These are phyloP conservation scores for Paralichthys olivaceus DNA, from an alignment of 2,113 vertebrate genomes.

Conservation along the genomic window DNA sequence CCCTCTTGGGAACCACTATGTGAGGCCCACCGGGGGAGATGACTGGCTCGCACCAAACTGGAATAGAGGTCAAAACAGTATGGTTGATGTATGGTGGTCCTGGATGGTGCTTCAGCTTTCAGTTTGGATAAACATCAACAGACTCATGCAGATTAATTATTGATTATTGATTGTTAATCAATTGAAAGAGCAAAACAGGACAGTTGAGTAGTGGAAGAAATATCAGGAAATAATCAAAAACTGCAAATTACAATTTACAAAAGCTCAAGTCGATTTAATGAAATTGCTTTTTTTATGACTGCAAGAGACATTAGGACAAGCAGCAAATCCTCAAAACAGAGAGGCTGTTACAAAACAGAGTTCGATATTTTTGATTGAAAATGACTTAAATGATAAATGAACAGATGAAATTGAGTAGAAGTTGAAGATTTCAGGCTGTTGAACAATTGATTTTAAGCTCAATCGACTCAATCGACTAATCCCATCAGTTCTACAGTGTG, in stretches of 20 bases:
- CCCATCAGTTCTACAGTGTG: neutral
- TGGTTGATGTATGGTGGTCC: neutral
- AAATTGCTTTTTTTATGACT: too few species aligned
- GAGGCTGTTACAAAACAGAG: too few species aligned
- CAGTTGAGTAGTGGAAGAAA: neutral
- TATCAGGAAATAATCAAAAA: neutral
- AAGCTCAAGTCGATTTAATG: too few species aligned
- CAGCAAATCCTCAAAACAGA: too few species aligned
- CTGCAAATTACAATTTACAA: too few species aligned
- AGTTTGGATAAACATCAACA: conserved; percentile 6
- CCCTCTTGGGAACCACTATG: conserved; percentile 74
- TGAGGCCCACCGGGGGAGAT: conserved; percentile 77
- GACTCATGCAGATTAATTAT: neutral
- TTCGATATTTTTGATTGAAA: too few species aligned
- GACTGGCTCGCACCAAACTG: conserved; percentile 75
- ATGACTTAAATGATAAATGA: too few species aligned
- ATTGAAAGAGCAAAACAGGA: too few species aligned
- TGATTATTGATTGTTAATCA: too few species aligned
- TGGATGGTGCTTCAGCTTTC: neutral
- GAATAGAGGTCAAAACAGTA: conserved; percentile 41
- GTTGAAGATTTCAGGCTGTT: neutral
- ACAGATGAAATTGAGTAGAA: neutral
- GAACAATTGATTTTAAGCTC: neutral
- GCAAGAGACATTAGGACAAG: too few species aligned
- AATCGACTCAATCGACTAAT: neutral